Base-by-base conservation (phyloP, 2,797 vertebrate species). In the Sarcoramphus papa region DNA sequence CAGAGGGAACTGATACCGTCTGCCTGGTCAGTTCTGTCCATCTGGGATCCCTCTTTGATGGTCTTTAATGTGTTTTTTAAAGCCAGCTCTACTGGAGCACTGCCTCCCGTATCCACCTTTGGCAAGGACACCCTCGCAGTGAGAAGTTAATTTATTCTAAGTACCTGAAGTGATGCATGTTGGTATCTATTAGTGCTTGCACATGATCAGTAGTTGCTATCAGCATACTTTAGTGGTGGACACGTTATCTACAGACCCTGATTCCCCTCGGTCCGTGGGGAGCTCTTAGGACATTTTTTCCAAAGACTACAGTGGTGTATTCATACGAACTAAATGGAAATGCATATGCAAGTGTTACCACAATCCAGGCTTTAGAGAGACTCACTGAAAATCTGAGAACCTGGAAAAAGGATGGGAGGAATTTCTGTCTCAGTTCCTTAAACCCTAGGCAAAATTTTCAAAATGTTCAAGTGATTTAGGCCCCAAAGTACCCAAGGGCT, bases 201-300 rank as follows among this genome's bases (percentile, higher is more conserved):
- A 31, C 68, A 45, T 16, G 62, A 53, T 51, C 84, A 77, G 76
- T 22, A 75, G 31, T 4, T 86, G 70, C 8, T 48, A 43, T 59
- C 70, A 57, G 37, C 8, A 12, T 31, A 78, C 56, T 80, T 77
- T 7, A 43, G 75, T 19, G 43, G 15, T 57, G 62, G 27, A 48
- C 18, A n/a, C 0, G 0, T 57, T 88, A 78, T 9, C 19, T n/a
- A 67, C 30, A 85, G 43, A 76, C 14, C 13, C 73, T 48, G 50
- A 28, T 84, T n/a, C 30, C 37, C 50, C 63, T 6, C 0, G 1
- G 54, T 59, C 62, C 2, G 0, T 22, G 31, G 35, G 45, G 33
- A 95, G 28, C 45, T 77, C 87, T 88, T 28, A 51, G 31, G 59
- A 33, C 12, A 18, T 45, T 88, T 86, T 73, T 60, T 37, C 43